phyloP scores from a whole-genome alignment of 2,113 vertebrate genomes.

The Sphaerodactylus townsendi region DNA sequence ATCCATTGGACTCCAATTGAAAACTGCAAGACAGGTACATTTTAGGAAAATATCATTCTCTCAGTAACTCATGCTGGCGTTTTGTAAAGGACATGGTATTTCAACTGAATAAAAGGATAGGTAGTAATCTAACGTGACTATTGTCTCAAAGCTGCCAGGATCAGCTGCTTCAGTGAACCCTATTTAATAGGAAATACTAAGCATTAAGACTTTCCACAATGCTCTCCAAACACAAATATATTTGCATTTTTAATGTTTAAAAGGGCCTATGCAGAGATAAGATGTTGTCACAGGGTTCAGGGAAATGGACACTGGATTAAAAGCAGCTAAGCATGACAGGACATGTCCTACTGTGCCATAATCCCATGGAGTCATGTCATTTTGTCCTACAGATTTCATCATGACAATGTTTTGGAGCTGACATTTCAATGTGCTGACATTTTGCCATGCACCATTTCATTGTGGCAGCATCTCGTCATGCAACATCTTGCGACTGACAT shows the following conservation, averaged over 20 bases:
- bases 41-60: slow-evolving; percentile 53
- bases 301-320: slow-evolving; percentile 33
- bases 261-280: neutral
- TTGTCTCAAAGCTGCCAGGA: slow-evolving; percentile 43
- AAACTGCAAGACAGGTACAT: slow-evolving; percentile 42
- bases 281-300: slow-evolving; percentile 13
- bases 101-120: slow-evolving; percentile 18
- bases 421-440: slow-evolving; percentile 28
- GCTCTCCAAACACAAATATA: neutral
- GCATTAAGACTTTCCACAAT: slow-evolving; percentile 46
- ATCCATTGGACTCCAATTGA: slow-evolving; percentile 54
- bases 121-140: slow-evolving; percentile 53
- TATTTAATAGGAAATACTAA: slow-evolving; percentile 43
- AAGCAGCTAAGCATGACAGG: slow-evolving; percentile 35
- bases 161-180: slow-evolving; percentile 44
- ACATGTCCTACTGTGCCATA: neutral
- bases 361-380: neutral
- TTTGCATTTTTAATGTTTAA: slow-evolving; percentile 41
- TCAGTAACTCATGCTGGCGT: slow-evolving; percentile 43
- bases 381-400: slow-evolving; percentile 30
- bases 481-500: slow-evolving; percentile 45
- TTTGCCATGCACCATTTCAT: slow-evolving; percentile 33
- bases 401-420: slow-evolving; percentile 9
- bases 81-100: slow-evolving; percentile 52
- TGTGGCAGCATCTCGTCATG: slow-evolving; percentile 14